Evolutionary conservation across 2,888 invertebrate genomes (phyloP), one percentile per base, ranked within the genome.

Genomic region (Drosophila rubida): DNA sequence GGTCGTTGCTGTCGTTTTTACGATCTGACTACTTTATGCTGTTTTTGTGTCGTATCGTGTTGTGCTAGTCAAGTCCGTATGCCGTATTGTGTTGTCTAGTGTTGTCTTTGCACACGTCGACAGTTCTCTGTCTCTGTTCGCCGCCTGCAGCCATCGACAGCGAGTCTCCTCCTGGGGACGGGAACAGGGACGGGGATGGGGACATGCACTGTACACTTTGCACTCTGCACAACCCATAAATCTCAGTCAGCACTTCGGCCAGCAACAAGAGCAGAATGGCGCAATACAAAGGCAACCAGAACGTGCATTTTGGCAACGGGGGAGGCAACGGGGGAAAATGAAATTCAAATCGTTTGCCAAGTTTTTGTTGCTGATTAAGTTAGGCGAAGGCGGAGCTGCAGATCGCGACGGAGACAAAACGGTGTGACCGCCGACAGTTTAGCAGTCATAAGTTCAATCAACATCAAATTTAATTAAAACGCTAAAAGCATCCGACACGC

Each of bases 381-480:
- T 42, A 41, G 45, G 14, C 50, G 57, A n/a, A 13, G 8, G 11
- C 19, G 9, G 25, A 25, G 25, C 4, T 25, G 1, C 6, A 25
- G 25, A 25, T 25, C 6, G 7, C 1, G 25, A 7, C 25, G 25
- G 11, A 14, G 25, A 8, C 32, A 25, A 19, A 41, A 13, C n/a
- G 49, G 32, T 25, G 42, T 46, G 42, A 53, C 58, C 69, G 49
- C 69, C 30, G 23, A 27, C 55, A 13, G 45, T 53, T 62, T 51
- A 60, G 25, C 44, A 78, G 75, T 81, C 75, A 81, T 81, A 81
- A 81, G 81, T 79, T 84, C 80, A 86, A 84, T 78, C 75, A 84
- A 66, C 80, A 86, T 84, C 73, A 80, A 74, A 84, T 80, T 87
- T 84, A 84, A 84, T 87, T 87, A 84, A 82, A 78, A 80, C 71